Conservation (phyloP, 2,888 invertebrate species). For the Lepidochitona cinerea region DNA sequence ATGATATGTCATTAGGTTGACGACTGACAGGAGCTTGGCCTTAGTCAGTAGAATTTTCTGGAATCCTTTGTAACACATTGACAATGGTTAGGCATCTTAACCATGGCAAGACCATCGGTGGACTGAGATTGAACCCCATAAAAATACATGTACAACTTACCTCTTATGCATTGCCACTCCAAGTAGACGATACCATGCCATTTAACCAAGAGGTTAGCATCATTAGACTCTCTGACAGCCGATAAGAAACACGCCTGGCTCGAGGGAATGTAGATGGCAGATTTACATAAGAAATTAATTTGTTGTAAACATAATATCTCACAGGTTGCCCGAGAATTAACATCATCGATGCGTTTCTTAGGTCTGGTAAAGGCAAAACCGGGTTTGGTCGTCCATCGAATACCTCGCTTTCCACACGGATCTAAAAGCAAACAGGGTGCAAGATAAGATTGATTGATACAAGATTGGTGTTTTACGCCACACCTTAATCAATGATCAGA, state of each 20-base stretch:
- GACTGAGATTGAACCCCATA: no score
- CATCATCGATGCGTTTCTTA: constrained; percentile 16
- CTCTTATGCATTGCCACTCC: constrained; percentile 41
- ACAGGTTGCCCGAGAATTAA: constrained; percentile 32
- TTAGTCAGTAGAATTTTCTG: no score
- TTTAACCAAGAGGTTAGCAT: constrained; percentile 27
- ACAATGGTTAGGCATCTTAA: no score
- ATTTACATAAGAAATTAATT: constrained; percentile 39
- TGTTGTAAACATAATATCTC: constrained; percentile 36
- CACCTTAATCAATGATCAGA: no score
- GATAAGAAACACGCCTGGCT: constrained; percentile 36
- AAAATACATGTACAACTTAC: no score
- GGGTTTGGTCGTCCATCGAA: constrained; percentile 26
- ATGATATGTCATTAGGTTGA: no score
- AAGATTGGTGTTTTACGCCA: no score
- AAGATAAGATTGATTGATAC: no score
- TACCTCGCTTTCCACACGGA: constrained; percentile 41
- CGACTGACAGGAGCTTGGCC: no score
- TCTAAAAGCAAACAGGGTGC: constrained; percentile 34
- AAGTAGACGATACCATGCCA: constrained; percentile 40
- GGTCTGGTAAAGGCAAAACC: constrained; percentile 35
- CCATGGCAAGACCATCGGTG: no score
- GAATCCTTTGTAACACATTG: no score
- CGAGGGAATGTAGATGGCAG: constrained; percentile 29
- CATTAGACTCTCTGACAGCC: constrained; percentile 16